phyloP scores from a whole-genome alignment of 2,797 vertebrate species.

The Sebastolobus alascanus region DNA sequence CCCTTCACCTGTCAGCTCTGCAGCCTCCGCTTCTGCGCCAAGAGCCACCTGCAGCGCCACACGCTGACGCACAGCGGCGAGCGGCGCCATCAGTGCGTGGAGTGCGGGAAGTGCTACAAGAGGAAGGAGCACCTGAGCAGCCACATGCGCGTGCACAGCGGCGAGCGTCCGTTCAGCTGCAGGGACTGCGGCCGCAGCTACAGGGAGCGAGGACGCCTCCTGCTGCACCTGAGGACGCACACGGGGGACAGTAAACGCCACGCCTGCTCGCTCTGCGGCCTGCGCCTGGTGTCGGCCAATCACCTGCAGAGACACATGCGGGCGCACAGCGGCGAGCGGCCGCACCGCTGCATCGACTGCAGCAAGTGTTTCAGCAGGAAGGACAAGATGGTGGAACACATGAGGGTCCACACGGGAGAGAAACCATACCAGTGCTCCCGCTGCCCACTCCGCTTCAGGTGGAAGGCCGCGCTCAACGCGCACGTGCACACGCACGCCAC shows the following conservation, averaged over 20 bases:
- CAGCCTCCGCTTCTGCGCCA: slow-evolving; percentile 13
- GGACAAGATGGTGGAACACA: slow-evolving; percentile 44
- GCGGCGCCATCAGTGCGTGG: slow-evolving; percentile 28
- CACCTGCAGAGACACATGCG: slow-evolving; percentile 37
- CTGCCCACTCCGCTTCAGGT: slow-evolving; percentile 18
- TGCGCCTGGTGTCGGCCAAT: slow-evolving; percentile 17
- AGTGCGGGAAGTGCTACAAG: slow-evolving; percentile 41
- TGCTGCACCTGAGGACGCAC: slow-evolving; percentile 21
- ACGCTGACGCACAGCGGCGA: slow-evolving; percentile 26
- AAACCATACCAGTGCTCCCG: slow-evolving; percentile 31
- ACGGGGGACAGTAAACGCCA: slow-evolving; percentile 5
- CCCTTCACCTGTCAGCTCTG: slow-evolving; percentile 27
- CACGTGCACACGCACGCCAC: neutral
- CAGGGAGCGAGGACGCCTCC: slow-evolving; percentile 1
- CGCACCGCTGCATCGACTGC: slow-evolving; percentile 36
- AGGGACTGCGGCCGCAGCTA: slow-evolving; percentile 25
- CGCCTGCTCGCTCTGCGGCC: slow-evolving; percentile 3
- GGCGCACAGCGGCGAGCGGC: slow-evolving; percentile 26
- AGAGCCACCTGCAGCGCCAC: slow-evolving; percentile 38
- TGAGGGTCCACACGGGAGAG: slow-evolving; percentile 44
- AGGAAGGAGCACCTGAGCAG: slow-evolving; percentile 40
- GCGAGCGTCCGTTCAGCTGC: slow-evolving; percentile 41
- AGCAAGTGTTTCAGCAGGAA: slow-evolving; percentile 30
- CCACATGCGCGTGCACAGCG: slow-evolving; percentile 45
- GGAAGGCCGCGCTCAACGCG: slow-evolving; percentile 21